These are phyloP conservation scores for Heliconius sara DNA, from an alignment of 2,888 invertebrate genomes.

Conservation along the genomic window DNA sequence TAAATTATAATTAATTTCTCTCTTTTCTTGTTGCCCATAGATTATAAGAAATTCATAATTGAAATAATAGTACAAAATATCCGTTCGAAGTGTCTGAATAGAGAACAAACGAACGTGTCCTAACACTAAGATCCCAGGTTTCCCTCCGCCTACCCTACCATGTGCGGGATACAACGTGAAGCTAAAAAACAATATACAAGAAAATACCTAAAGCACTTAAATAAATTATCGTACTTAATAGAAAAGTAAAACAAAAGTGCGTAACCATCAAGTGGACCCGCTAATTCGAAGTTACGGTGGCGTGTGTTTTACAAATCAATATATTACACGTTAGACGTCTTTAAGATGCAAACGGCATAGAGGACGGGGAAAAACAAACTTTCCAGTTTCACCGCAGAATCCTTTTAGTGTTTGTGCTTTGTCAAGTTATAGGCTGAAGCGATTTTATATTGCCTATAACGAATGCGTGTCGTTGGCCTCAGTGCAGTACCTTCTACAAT, in stretches of 20 bases:
- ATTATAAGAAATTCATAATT: no score
- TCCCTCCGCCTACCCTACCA: no score
- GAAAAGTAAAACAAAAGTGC: neutral
- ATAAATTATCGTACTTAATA: neutral
- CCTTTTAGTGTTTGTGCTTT: constrained; percentile 58
- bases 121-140: no score
- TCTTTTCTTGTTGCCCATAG: no score
- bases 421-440: constrained; percentile 38
- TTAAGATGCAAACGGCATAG: constrained; percentile 60
- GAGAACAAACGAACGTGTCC: no score
- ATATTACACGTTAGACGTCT: constrained; percentile 52
- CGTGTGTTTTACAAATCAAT: constrained; percentile 46
- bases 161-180: neutral
- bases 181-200: neutral
- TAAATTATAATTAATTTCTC: no score
- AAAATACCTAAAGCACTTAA: neutral
- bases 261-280: constrained; percentile 8
- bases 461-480: neutral
- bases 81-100: no score
- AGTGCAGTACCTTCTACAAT: no score
- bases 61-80: no score
- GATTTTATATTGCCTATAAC: neutral
- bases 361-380: constrained; percentile 64
- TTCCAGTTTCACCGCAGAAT: constrained; percentile 71
- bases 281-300: constrained; percentile 32